A percentile compares a stretch with the other conserved stretches of the same genome.
Evolutionary conservation across 2,888 invertebrate species (phyloP).

Genomic region (Limnephilus lunatus): DNA sequence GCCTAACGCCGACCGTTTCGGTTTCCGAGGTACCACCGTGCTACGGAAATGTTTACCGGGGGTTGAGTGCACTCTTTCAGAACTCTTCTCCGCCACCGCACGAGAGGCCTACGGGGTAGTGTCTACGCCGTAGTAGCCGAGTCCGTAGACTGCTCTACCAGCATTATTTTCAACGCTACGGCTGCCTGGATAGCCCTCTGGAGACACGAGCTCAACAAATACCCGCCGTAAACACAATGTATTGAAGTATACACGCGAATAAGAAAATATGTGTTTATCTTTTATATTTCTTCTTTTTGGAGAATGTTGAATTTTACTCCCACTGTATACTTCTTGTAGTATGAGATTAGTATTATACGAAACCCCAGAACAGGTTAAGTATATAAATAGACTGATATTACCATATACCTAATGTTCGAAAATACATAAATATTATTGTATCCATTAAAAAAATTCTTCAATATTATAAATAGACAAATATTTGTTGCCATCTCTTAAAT

Average conservation of each 20-base stretch:
- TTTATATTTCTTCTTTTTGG: neutral
- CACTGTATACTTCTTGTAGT: too few relatives aligned
- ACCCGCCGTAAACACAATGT: neutral
- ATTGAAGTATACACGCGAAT: neutral
- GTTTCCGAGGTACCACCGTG: neutral
- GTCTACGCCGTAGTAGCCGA: too few relatives aligned
- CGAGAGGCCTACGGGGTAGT: neutral
- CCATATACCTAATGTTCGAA: too few relatives aligned
- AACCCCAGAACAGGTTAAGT: too few relatives aligned
- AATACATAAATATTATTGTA: too few relatives aligned
- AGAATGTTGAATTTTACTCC: neutral
- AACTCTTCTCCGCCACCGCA: neutral
- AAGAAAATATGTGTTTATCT: neutral
- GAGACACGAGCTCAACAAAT: neutral
- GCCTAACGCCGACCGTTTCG: neutral
- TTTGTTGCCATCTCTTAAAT: too few relatives aligned
- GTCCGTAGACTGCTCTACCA: neutral
- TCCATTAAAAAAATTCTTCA: too few relatives aligned
- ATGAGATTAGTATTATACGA: too few relatives aligned
- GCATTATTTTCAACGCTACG: neutral
- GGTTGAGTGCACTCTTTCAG: neutral
- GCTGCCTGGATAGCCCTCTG: neutral
- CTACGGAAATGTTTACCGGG: neutral
- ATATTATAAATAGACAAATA: too few relatives aligned
- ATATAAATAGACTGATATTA: too few relatives aligned